A percentile compares a stretch with the other conserved stretches of the same genome.
Evolutionary conservation across 2,797 vertebrate species (phyloP).

Genomic region (Channallabes apus): DNA sequence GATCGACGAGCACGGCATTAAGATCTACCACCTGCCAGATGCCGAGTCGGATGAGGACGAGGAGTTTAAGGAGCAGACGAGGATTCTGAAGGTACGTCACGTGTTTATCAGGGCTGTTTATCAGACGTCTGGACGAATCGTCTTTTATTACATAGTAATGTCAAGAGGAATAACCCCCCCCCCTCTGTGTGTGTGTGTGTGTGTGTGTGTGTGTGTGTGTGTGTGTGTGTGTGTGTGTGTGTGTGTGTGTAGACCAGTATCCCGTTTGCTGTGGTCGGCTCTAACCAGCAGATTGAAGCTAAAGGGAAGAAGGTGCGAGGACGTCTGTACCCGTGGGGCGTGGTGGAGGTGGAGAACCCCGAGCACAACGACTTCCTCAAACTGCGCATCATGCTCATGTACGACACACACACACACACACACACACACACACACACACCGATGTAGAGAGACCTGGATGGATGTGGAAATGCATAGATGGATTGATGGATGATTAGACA

Average conservation of each 20-base stretch:
- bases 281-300: slow-evolving; percentile 96
- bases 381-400: slow-evolving; percentile 97
- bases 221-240: slow-evolving; percentile 11
- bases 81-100: slow-evolving; percentile 87
- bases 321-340: slow-evolving; percentile 96
- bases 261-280: slow-evolving; percentile 95
- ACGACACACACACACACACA: slow-evolving; percentile 66
- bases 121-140: neutral
- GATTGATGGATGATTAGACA: neutral
- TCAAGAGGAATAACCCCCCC: too few species aligned
- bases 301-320: slow-evolving; percentile 98
- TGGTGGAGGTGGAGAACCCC: slow-evolving; percentile 97
- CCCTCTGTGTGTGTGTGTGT: too few species aligned
- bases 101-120: neutral
- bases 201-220: neutral
- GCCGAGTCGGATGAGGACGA: slow-evolving; percentile 97
- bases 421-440: neutral
- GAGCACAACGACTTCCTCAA: slow-evolving; percentile 98
- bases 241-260: slow-evolving; percentile 83
- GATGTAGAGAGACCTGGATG: neutral
- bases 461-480: neutral
- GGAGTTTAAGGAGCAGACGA: slow-evolving; percentile 96
- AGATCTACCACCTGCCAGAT: slow-evolving; percentile 96
- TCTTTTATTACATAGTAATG: neutral
- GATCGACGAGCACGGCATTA: slow-evolving; percentile 95